Base-by-base conservation (phyloP, 2,888 invertebrate genomes). In the Mythimna vitellina region DNA sequence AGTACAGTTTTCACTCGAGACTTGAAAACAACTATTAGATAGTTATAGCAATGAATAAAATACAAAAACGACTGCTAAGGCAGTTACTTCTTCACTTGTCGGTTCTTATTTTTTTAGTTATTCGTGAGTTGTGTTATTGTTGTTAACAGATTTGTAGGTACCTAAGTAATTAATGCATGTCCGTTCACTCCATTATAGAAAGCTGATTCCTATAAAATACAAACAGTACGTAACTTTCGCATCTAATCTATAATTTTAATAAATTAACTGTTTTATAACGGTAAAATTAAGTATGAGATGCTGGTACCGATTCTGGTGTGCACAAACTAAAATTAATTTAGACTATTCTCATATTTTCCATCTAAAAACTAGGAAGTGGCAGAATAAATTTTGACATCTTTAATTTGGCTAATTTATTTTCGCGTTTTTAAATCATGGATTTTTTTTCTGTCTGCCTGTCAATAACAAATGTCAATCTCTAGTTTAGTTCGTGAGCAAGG, bases 101-200 rank as follows among this genome's bases (percentile, higher is more conserved):
- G 32, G 3, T n/a, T n/a, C 5, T 53, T 32, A 22, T 32, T 56
- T 42, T 9, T 17, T 20, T 3, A 10, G 2, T 46, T 17, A n/a
- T 61, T 65, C 69, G 73, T 60, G 62, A 60, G 77, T 74, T 74
- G 57, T 73, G 72, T 80, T 73, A 57, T 58, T 75, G 70, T 73
- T 77, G 53, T 65, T 46, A 63, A 56, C n/a, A n/a, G 14, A 69
- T 54, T 32, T 32, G 57, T 62, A 69, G 53, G 46, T 58, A 63
- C 42, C 12, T 42, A 42, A 22, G 12, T 63, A 57, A 54, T 20
- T 25, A 51, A 17, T 49, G 56, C 35, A 64, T 71, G n/a, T 65
- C 51, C 25, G 38, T 51, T 35, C 35, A 22, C 35, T 49, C 35
- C 32, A 68, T 63, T n/a, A 29, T 54, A 54, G 22, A 20, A 65